Evolutionary conservation across 1,140 invertebrate genomes (phyloP), one percentile per base, ranked within the genome.

Genomic region (Limonius californicus): DNA sequence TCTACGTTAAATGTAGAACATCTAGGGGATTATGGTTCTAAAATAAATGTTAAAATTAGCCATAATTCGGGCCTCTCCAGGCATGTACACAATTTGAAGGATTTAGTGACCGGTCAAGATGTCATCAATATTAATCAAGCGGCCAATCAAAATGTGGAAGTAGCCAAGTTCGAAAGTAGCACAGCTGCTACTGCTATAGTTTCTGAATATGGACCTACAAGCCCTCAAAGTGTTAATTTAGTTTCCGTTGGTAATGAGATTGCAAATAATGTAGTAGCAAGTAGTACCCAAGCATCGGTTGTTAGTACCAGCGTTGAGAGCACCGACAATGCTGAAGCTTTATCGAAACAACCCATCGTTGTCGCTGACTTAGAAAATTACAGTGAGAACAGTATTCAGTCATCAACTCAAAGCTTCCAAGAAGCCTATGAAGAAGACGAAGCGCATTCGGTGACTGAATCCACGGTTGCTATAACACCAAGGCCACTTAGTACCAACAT

Each of bases 41-140:
- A 60, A 54, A 54, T 60, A 54, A 60, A 30, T 21, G 27, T 43
- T 7, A 47, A 39, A 1, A 14, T 30, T 7, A 55, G 9, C 30
- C 27, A 47, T 21, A 53, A 15, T 1, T 18, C 16, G 2, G 47
- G 9, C 32, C 45, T 54, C 2, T 62, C 57, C 8, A 80, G 76
- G 71, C 62, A 83, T 32, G 79, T 82, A 7, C 78, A 79, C 47
- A 81, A 77, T 11, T 83, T 81, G 3, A 79, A 80, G 68, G 78
- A 83, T 74, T 70, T 83, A 8, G 79, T 84, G 54, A 75, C 77
- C 11, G 82, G 82, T 64, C 77, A 80, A 67, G 82, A 84, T 74
- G 76, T 84, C 12, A 63, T 84, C 27, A 77, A 76, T 68, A 83
- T 84, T 3, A 32, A 19, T 15, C 30, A 14, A 56, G 35, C 35